Evolutionary conservation across 2,888 invertebrate species (phyloP).

Genomic region (Resseliella maxima): DNA sequence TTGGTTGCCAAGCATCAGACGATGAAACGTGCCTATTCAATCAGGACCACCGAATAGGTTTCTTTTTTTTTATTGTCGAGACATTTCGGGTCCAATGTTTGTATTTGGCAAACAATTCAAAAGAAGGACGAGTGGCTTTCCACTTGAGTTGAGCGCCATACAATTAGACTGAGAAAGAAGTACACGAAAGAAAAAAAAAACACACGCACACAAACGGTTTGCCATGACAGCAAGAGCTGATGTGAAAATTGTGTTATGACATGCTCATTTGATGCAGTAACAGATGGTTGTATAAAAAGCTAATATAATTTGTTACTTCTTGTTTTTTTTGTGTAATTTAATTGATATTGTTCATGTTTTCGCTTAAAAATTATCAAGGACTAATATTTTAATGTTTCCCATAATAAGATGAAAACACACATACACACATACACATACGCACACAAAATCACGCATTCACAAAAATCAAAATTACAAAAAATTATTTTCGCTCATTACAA

Average conservation of each 20-base stretch:
- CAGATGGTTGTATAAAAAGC: slow-evolving; percentile 13
- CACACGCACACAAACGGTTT: background rate
- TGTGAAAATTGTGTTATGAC: background rate
- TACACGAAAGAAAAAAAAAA: background rate
- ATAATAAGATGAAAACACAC: background rate
- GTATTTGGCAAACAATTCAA: slow-evolving; percentile 7
- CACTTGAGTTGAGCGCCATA: background rate
- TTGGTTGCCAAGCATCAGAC: slow-evolving; percentile 12
- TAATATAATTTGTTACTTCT: slow-evolving; percentile 5
- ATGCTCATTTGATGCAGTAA: background rate
- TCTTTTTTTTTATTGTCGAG: background rate
- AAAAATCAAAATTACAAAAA: too few species aligned
- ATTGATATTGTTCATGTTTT: background rate
- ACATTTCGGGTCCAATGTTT: background rate
- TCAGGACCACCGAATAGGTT: background rate
- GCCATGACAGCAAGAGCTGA: background rate
- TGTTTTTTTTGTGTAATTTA: slow-evolving; percentile 21
- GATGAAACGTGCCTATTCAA: background rate
- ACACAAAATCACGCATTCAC: too few species aligned
- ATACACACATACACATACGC: too few species aligned
- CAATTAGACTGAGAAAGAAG: background rate
- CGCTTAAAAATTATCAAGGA: background rate
- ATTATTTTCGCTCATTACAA: too few species aligned
- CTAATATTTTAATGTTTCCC: background rate
- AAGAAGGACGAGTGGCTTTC: slow-evolving; percentile 14